phyloP scores from a whole-genome alignment of 2,113 vertebrate species.

The Petrocephalus microphthalmus region DNA sequence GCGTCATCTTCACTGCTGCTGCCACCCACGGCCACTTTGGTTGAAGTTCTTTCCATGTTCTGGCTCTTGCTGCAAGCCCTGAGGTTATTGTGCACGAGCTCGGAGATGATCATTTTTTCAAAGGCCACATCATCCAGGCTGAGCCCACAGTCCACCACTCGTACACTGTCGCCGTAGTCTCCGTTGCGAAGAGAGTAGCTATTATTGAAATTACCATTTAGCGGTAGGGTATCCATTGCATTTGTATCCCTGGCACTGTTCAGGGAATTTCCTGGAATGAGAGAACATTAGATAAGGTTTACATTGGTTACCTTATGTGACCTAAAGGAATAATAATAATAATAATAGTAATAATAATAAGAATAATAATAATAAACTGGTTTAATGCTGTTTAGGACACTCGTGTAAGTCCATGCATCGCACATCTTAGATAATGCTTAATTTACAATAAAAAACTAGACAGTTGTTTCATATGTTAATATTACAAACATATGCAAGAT shows the following conservation, averaged over 20 bases:
- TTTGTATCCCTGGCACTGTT: conserved; percentile 98
- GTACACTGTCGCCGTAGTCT: conserved; percentile 84
- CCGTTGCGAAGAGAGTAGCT: conserved; percentile 97
- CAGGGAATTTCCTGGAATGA: conserved; percentile 94
- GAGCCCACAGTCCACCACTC: conserved; percentile 94
- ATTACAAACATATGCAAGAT: neutral
- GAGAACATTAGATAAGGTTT: conserved; percentile 50
- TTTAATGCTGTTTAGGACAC: conserved; percentile 98
- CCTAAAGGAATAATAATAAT: conserved; percentile 7
- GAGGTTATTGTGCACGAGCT: conserved; percentile 98
- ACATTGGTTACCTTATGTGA: conserved; percentile 39
- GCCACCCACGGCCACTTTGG: conserved; percentile 75
- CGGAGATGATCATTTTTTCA: conserved; percentile 99
- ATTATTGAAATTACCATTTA: conserved; percentile 99
- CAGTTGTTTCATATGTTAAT: neutral
- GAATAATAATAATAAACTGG: conserved; percentile 14
- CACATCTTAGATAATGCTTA: neutral
- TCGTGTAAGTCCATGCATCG: conserved; percentile 28
- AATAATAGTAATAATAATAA: neutral
- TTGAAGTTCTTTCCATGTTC: conserved; percentile 77
- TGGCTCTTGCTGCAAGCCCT: conserved; percentile 85
- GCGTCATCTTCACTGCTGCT: conserved; percentile 85
- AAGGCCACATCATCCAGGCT: conserved; percentile 96
- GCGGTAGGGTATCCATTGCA: conserved; percentile 99
- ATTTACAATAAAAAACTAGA: neutral